Evolutionary conservation across 2,113 vertebrate species (phyloP).

Genomic region (Uropsilus gracilis): DNA sequence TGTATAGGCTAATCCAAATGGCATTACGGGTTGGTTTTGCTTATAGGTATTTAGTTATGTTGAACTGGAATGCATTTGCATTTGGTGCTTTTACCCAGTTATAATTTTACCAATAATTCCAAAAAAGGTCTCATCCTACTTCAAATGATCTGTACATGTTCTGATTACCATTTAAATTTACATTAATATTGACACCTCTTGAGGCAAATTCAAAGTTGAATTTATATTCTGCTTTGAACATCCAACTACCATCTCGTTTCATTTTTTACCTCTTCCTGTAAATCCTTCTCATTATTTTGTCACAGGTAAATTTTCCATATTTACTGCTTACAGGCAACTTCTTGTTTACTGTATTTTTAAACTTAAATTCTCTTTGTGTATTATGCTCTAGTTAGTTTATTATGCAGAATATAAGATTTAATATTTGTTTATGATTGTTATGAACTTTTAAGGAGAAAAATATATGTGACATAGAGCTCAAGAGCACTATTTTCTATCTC

Average conservation of each 20-base stretch:
- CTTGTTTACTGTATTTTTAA: not conserved
- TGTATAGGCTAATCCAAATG: not conserved
- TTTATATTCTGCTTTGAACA: not conserved
- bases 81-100: slow-evolving; percentile 22
- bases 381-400: not conserved
- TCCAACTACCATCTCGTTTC: not conserved
- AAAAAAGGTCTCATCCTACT: not conserved
- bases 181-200: not conserved
- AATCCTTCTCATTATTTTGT: not conserved
- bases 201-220: slow-evolving; percentile 12
- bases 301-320: not conserved
- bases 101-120: not conserved
- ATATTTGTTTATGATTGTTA: not conserved
- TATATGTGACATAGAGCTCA: not conserved
- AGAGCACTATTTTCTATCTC: not conserved
- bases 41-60: not conserved
- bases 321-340: not conserved
- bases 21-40: not conserved
- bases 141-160: not conserved
- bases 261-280: not conserved
- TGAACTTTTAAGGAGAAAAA: not conserved
- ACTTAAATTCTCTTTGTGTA: not conserved
- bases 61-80: slow-evolving; percentile 5
- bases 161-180: slow-evolving; percentile 40
- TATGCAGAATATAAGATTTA: not conserved